Evolutionary conservation across 2,888 invertebrate species (phyloP).

Genomic region (Cistogaster globosa): DNA sequence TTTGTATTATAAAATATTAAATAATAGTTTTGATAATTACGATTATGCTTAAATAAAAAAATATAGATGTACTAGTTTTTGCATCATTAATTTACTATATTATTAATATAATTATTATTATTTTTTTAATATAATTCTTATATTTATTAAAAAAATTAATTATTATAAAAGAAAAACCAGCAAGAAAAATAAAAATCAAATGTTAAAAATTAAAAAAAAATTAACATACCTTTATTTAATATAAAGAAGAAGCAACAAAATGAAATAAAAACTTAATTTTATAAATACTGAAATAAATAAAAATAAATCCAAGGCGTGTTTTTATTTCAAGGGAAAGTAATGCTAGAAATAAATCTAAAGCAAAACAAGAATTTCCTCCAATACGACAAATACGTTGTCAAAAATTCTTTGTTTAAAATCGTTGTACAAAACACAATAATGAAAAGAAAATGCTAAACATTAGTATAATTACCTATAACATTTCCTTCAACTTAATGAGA

Average conservation of each 20-base stretch:
- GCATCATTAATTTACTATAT: constrained; percentile 53
- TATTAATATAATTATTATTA: background rate
- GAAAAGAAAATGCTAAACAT: too few relatives aligned
- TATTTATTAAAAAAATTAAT: constrained; percentile 55
- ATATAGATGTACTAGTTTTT: constrained; percentile 60
- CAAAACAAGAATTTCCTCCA: too few relatives aligned
- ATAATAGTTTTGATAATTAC: constrained; percentile 55
- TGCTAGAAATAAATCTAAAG: too few relatives aligned
- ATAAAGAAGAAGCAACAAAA: constrained; percentile 8
- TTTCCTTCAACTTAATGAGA: too few relatives aligned
- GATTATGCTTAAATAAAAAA: constrained; percentile 54
- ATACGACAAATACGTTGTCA: too few relatives aligned
- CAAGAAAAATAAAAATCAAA: constrained; percentile 22
- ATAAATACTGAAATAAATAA: constrained; percentile 55
- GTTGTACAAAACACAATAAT: too few relatives aligned
- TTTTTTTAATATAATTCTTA: constrained; percentile 55
- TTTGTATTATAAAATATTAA: constrained; percentile 64
- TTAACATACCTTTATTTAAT: constrained; percentile 46
- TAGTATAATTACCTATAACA: too few relatives aligned
- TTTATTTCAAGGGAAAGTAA: constrained; percentile 29
- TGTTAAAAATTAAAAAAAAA: constrained; percentile 22
- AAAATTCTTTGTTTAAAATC: too few relatives aligned
- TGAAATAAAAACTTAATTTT: constrained; percentile 60
- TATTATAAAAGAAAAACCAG: constrained; percentile 1
- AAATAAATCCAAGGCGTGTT: constrained; percentile 9